Base-by-base conservation (phyloP, 1,140 invertebrate species). In the Neuroterus valhalla region DNA sequence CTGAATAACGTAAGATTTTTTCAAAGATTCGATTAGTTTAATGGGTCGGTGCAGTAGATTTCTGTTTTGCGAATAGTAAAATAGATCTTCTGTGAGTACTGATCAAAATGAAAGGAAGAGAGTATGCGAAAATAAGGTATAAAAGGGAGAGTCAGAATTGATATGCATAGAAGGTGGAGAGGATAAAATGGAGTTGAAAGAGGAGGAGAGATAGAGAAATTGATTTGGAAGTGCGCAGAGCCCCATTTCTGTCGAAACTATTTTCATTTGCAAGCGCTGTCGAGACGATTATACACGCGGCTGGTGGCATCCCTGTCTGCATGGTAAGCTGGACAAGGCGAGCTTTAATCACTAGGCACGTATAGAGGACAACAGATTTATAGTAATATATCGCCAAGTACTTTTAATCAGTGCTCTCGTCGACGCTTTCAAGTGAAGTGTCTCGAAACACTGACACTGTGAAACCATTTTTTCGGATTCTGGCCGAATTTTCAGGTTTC, bases 241-340 rank as follows among this genome's bases (percentile, higher is more conserved):
- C 21, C 52, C 52, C 23, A 62, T 62, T 62, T 62, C 52, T 62
- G 23, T 23, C 23, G 21, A 31, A 38, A 62, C 52, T 62, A 62
- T 62, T 62, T 62, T 62, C 52, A 62, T 62, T 62, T 62, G 52
- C 52, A 62, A 38, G 52, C 31, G 21, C 52, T 62, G 52, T 62
- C 52, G 31, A 23, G 52, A 26, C 52, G 11, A 62, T 62, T 62
- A 62, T 62, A 23, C 23, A 62, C 52, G 23, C 52, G 23, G 31
- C 23, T 62, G 15, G 52, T 62, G 52, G 23, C 52, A 62, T 62
- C 52, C 23, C 52, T 15, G 52, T 38, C 52, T 62, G 52, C 23
- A 62, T 62, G 52, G 52, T 31, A 31, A 62, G 31, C 52, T 62
- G 52, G 52, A 62, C 52, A 31, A 62, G 10, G 23, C 52, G 52